Evolutionary conservation across 2,113 vertebrate genomes (phyloP), one percentile per base, ranked within the genome.

Genomic region (Phycodurus eques): DNA sequence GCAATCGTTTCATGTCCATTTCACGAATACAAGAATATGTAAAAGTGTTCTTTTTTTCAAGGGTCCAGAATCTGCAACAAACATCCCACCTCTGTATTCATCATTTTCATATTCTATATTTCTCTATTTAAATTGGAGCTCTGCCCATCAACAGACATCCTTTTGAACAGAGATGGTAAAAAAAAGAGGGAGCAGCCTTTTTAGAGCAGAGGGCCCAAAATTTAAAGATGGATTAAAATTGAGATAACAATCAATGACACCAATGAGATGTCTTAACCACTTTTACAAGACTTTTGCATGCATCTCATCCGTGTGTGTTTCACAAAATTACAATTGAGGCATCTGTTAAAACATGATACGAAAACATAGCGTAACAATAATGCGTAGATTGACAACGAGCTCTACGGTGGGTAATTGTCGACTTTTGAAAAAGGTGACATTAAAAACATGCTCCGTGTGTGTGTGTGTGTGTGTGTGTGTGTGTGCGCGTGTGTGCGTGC

Each of bases 341-440:
- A 6, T 39, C 35, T 39, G 3, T 39, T 39, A 39, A 39, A 39
- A 39, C 35, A 2, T 27, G n/a, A 2, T 57, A 27, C 4, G 9
- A 57, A 57, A 57, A 64, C 43, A 3, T 12, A 19, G 3, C 3
- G 6, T n/a, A 62, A 39, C 17, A 39, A 39, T 17, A 42, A n/a
- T 15, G 44, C 51, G 1, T 22, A 31, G 14, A 17, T 86, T 86
- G 83, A 86, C 77, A 71, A 75, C 71, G 49, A 82, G 76, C 83
- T 78, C 68, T 77, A 13, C 51, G 71, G 57, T 85, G 79, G 88
- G 67, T 78, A 80, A 88, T 75, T 76, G 69, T 71, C 63, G 68
- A 78, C 69, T 71, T 78, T 70, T 78, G 67, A 67, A 77, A 74
- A 67, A 80, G 66, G 51, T 47, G 7, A 57, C 61, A 70, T 80